These are phyloP conservation scores for Herpetotheres cachinnans DNA, from an alignment of 2,113 vertebrate species.

Conservation along the genomic window DNA sequence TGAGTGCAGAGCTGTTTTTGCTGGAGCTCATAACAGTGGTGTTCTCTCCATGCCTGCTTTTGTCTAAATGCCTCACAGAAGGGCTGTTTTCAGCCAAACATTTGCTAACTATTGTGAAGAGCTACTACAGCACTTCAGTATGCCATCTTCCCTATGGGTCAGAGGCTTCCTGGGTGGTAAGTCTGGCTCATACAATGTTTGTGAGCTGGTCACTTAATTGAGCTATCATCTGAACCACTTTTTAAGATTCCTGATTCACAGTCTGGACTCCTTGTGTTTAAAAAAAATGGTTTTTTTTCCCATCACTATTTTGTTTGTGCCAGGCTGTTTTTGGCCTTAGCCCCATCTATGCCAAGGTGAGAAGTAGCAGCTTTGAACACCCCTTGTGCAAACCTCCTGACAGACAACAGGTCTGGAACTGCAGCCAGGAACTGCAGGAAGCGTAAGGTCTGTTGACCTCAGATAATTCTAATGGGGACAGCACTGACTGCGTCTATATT, in stretches of 20 bases:
- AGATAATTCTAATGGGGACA: background rate
- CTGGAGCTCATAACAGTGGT: background rate
- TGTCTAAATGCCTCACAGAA: background rate
- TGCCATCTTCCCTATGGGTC: background rate
- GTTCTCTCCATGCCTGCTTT: background rate
- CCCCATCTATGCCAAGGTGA: background rate
- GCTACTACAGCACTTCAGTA: background rate
- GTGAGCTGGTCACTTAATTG: background rate
- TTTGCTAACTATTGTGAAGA: background rate
- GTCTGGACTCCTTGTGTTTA: background rate
- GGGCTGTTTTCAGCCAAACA: background rate
- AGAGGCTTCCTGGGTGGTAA: background rate
- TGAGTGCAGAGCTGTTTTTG: background rate
- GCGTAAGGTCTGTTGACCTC: background rate
- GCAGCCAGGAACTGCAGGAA: background rate
- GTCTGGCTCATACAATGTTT: background rate
- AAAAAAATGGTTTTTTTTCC: fast-evolving
- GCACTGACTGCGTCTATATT: background rate
- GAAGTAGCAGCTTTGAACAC: background rate
- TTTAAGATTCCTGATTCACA: background rate
- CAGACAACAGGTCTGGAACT: background rate
- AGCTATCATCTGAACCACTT: background rate
- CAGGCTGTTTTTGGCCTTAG: background rate
- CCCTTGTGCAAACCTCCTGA: background rate
- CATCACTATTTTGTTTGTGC: background rate